Base-by-base conservation (phyloP, 2,888 invertebrate species). In the Podabrus alpinus region DNA sequence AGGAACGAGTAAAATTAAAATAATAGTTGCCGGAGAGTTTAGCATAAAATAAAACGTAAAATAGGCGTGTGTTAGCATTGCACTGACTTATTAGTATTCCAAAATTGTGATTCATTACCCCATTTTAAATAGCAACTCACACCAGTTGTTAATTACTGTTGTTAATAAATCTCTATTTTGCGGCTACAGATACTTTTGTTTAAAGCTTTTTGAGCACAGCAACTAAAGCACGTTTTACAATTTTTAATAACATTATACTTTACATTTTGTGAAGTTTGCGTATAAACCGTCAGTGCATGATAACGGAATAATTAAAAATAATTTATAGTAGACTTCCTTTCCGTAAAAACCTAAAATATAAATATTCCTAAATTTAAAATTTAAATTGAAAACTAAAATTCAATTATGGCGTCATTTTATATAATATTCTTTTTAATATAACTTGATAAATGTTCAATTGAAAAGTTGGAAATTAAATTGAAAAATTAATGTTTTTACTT, bases 91-190 rank as follows among this genome's bases (percentile, higher is more conserved):
- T 76, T 76, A 70, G 70, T 70, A 76, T 76, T 76, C 75, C 60
- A 61, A 64, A 45, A 68, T 45, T 60, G 70, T 73, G 72, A 73
- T 73, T 59, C 68, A 73, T 71, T 69, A 68, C 70, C 64, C 68
- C 70, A 76, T 70, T 73, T 76, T 76, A 72, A 64, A 68, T 24
- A 70, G 75, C 73, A 69, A 73, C 77, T 77, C 78, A 73, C 76
- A 78, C 78, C 78, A 77, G 79, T 79, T 76, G 79, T 77, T 80
- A 80, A 80, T 80, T 81, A 80, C 76, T 75, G 76, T 76, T 69
- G 79, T 76, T 76, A 78, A 81, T 81, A 81, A 80, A 81, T 81
- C 80, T 81, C 80, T 80, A 81, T 81, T 73, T 71, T 79, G 79
- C 78, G 75, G 76, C 76, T 64, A 74, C 72, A 76, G 77, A 75